Evolutionary conservation across 2,888 invertebrate species (phyloP).

Genomic region (Apotomis turbidana): DNA sequence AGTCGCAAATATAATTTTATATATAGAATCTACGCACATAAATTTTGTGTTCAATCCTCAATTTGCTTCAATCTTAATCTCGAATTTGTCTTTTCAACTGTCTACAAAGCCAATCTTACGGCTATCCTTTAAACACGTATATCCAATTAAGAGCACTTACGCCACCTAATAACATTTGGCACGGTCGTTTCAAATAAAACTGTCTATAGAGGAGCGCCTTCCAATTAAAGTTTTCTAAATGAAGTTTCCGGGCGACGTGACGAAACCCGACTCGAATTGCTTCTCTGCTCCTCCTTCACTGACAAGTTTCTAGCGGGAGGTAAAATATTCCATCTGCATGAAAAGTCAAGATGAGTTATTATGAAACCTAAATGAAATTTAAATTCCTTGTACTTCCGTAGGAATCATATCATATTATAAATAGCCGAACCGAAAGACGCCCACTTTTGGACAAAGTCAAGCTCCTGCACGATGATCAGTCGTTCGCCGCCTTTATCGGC

Average conservation of each 20-base stretch:
- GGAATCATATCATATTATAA: too few relatives aligned
- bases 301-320: slow-evolving; percentile 6
- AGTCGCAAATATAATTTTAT: too few relatives aligned
- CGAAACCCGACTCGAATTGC: slow-evolving; percentile 45
- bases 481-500: too few relatives aligned
- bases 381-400: background rate
- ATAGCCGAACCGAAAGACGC: too few relatives aligned
- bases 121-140: slow-evolving; percentile 21
- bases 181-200: slow-evolving; percentile 35
- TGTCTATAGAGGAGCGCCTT: slow-evolving; percentile 55
- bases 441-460: too few relatives aligned
- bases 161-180: slow-evolving; percentile 31
- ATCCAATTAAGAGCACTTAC: slow-evolving; percentile 31
- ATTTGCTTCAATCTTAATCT: background rate
- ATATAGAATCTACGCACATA: background rate
- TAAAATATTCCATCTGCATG: slow-evolving; percentile 16
- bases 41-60: background rate
- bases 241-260: slow-evolving; percentile 59
- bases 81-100: background rate
- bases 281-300: slow-evolving; percentile 19
- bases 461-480: too few relatives aligned
- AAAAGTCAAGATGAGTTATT: background rate
- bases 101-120: slow-evolving; percentile 8
- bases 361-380: background rate
- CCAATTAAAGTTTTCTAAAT: slow-evolving; percentile 71